These are phyloP conservation scores for Lamproptera curius DNA, from an alignment of 2,888 invertebrate genomes.

Conservation along the genomic window DNA sequence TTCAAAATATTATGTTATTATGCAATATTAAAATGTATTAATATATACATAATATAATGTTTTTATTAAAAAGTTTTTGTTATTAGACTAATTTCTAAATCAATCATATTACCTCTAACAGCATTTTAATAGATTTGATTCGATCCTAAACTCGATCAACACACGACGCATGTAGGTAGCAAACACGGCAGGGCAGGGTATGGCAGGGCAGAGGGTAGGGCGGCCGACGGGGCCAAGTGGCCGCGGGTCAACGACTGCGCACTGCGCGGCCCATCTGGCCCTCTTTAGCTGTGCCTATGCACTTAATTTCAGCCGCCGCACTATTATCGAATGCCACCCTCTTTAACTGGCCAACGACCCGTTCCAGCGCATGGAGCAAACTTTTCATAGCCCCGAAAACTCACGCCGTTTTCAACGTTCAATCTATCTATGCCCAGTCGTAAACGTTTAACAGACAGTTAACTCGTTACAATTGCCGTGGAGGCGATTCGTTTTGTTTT, in stretches of 20 bases:
- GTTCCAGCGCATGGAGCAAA: background rate
- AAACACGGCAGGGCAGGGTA: too few relatives aligned
- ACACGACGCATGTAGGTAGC: too few relatives aligned
- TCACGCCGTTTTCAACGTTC: background rate
- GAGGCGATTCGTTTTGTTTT: background rate
- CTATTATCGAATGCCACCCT: conserved; percentile 6
- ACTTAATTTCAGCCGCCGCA: background rate
- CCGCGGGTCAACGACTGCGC: conserved; percentile 64
- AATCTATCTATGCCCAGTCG: background rate
- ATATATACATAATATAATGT: too few relatives aligned
- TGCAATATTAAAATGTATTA: too few relatives aligned
- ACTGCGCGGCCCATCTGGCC: conserved; percentile 26
- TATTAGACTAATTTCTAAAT: too few relatives aligned
- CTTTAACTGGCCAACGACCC: conserved; percentile 1
- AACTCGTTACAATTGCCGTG: background rate
- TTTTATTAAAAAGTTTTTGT: too few relatives aligned
- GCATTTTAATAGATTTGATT: too few relatives aligned
- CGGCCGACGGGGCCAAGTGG: conserved; percentile 30
- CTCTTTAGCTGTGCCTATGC: conserved; percentile 5
- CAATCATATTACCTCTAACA: too few relatives aligned
- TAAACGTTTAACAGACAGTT: conserved; percentile 5
- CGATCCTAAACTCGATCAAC: too few relatives aligned
- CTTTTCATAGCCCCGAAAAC: background rate
- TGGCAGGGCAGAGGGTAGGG: conserved; percentile 30
- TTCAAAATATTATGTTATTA: too few relatives aligned